Evolutionary conservation across 2,888 invertebrate genomes (phyloP).

Genomic region (Mylabris sibirica): DNA sequence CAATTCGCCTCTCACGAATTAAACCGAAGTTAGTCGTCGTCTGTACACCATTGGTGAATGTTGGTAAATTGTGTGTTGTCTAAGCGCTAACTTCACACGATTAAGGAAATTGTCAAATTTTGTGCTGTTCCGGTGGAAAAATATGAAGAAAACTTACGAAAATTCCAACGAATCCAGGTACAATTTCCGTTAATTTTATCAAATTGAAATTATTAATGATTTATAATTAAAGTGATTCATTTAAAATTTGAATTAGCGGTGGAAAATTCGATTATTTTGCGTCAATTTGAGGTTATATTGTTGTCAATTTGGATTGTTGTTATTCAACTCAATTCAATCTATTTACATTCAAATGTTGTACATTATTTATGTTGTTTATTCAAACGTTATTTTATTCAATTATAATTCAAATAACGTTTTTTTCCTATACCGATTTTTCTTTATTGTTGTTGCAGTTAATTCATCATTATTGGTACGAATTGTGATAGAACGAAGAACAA

Average conservation of each 20-base stretch:
- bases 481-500: conserved; percentile 21
- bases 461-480: background rate
- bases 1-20: background rate
- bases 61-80: conserved; percentile 13
- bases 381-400: background rate
- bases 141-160: background rate
- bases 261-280: background rate
- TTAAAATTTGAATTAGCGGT: background rate
- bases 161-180: background rate
- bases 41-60: background rate
- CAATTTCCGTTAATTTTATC: background rate
- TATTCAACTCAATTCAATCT: conserved; percentile 30
- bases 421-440: background rate
- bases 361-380: conserved; percentile 17
- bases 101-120: background rate
- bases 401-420: background rate
- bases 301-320: conserved; percentile 2
- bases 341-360: conserved; percentile 44
- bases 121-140: background rate
- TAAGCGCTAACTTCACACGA: conserved; percentile 6
- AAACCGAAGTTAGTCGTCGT: conserved; percentile 26
- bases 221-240: background rate
- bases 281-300: conserved; percentile 29
- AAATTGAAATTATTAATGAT: background rate
- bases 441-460: background rate